Evolutionary conservation across 1,140 invertebrate species (phyloP).

Genomic region (Andrena cerasifolii): DNA sequence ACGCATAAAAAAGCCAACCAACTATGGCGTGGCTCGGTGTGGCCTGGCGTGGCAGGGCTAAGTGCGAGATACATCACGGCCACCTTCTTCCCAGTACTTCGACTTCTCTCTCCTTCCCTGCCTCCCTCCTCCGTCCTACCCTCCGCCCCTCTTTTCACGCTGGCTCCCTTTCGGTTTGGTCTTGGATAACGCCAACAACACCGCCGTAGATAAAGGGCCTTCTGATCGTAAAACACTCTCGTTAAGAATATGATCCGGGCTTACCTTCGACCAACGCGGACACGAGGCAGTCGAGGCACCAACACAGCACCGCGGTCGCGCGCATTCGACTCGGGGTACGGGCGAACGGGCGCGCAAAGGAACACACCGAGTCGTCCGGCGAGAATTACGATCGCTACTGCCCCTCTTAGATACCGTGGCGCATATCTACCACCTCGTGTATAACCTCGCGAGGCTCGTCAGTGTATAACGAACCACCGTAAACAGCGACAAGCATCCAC

Average conservation of each 20-base stretch:
- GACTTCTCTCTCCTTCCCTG: slow-evolving; percentile 33
- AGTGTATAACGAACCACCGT: slow-evolving; percentile 73
- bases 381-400: slow-evolving; percentile 79
- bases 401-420: slow-evolving; percentile 68
- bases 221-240: slow-evolving; percentile 80
- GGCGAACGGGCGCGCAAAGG: slow-evolving; percentile 47
- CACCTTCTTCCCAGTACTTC: slow-evolving; percentile 70
- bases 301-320: slow-evolving; percentile 32
- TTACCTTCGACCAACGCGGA: slow-evolving; percentile 78
- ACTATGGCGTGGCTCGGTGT: slow-evolving; percentile 51
- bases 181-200: slow-evolving; percentile 80
- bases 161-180: slow-evolving; percentile 62
- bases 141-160: slow-evolving; percentile 30
- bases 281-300: slow-evolving; percentile 56
- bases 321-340: not conserved
- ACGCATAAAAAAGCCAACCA: slow-evolving; percentile 61
- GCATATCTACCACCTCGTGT: slow-evolving; percentile 72
- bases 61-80: slow-evolving; percentile 81
- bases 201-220: slow-evolving; percentile 79
- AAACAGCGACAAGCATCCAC: slow-evolving; percentile 68
- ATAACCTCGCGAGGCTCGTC: slow-evolving; percentile 68
- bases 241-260: slow-evolving; percentile 82
- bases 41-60: slow-evolving; percentile 68
- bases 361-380: slow-evolving; percentile 58
- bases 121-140: slow-evolving; percentile 14